phyloP scores from a whole-genome alignment of 2,888 invertebrate genomes.

The Digitonthophagus gazella region DNA sequence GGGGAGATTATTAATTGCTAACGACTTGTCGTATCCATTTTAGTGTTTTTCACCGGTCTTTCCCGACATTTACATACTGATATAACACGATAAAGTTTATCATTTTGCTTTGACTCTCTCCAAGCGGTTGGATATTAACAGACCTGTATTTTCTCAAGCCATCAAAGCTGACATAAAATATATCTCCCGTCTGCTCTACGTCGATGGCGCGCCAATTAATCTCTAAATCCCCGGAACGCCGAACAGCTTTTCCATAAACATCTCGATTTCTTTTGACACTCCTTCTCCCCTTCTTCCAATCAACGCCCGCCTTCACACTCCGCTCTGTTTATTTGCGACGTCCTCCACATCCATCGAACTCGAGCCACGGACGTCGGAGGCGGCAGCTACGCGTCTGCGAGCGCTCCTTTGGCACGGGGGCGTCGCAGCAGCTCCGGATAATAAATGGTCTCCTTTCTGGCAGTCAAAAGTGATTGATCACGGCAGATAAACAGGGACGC shows the following conservation, averaged over 20 bases:
- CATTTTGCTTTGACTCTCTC: no score
- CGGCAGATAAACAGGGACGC: conserved; percentile 51
- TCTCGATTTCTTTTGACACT: neutral
- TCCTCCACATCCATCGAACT: no score
- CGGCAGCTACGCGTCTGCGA: neutral
- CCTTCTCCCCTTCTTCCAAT: neutral
- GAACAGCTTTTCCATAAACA: neutral
- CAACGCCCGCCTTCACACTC: neutral
- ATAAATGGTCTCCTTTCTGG: conserved; percentile 54
- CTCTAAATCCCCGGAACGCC: no score
- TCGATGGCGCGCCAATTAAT: neutral
- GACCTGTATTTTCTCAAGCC: no score
- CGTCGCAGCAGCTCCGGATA: conserved; percentile 34
- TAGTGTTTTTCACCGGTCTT: no score
- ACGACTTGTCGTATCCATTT: neutral
- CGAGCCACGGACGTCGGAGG: no score
- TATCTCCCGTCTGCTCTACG: neutral
- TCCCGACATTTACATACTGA: no score
- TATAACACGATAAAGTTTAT: no score
- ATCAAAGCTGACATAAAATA: neutral
- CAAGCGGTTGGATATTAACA: no score
- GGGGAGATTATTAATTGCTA: neutral
- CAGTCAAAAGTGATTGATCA: conserved; percentile 54
- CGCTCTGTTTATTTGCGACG: neutral
- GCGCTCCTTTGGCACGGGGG: neutral